These are phyloP conservation scores for Sebastes minor DNA, from an alignment of 2,797 vertebrate genomes.

Conservation along the genomic window DNA sequence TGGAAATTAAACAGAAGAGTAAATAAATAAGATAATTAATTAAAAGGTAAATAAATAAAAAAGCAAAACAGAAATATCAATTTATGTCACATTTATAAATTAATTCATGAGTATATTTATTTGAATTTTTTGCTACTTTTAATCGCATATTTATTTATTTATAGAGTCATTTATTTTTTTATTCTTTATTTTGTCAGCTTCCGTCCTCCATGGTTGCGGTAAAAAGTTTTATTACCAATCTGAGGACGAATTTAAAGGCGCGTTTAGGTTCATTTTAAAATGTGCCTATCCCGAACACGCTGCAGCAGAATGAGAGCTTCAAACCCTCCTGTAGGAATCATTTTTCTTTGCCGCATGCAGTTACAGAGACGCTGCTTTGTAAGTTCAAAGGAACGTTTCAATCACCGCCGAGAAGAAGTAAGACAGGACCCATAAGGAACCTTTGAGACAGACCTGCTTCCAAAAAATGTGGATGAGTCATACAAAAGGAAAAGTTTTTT, in stretches of 20 bases:
- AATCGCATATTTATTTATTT: too few relatives aligned
- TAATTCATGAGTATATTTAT: too few relatives aligned
- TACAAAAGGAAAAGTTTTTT: not conserved
- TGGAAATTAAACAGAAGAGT: too few relatives aligned
- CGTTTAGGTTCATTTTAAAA: not conserved
- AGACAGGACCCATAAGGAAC: slow-evolving; percentile 4
- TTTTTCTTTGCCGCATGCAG: slow-evolving; percentile 1
- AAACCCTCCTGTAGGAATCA: not conserved
- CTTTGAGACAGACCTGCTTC: not conserved
- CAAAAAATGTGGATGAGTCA: slow-evolving; percentile 2
- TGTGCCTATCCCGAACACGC: not conserved
- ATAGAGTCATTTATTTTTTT: too few relatives aligned
- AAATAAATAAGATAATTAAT: too few relatives aligned
- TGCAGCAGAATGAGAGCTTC: not conserved
- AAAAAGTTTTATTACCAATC: not conserved
- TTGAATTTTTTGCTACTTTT: too few relatives aligned
- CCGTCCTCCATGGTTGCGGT: not conserved
- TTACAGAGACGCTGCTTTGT: not conserved
- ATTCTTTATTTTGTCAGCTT: too few relatives aligned
- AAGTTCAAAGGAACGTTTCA: slow-evolving; percentile 45
- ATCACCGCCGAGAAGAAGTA: slow-evolving; percentile 8
- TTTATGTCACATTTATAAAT: too few relatives aligned
- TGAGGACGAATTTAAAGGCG: not conserved
- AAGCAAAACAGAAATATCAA: too few relatives aligned
- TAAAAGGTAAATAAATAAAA: too few relatives aligned